These are phyloP conservation scores for Geococcyx californianus DNA, from an alignment of 2,113 vertebrate genomes.

Conservation along the genomic window DNA sequence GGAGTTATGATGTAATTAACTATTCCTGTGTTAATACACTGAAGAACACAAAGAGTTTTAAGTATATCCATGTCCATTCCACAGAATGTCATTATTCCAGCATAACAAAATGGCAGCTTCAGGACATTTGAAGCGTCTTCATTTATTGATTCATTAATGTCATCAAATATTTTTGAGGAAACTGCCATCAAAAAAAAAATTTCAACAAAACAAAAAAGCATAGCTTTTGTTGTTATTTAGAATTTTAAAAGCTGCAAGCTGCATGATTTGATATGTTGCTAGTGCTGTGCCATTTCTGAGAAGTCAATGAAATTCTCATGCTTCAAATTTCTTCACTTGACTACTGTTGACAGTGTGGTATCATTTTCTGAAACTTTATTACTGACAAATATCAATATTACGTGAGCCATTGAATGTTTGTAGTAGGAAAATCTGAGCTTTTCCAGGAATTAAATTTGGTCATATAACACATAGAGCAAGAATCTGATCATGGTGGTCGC, in stretches of 20 bases:
- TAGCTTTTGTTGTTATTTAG: not conserved
- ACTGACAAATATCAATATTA: not conserved
- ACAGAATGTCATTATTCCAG: not conserved
- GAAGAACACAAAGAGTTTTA: not conserved
- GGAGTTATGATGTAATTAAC: not conserved
- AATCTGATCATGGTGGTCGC: not conserved
- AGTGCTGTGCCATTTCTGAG: not conserved
- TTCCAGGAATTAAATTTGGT: not conserved
- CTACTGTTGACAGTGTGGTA: not conserved
- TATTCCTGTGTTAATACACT: not conserved
- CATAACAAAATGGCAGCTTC: not conserved
- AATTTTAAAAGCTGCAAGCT: not conserved
- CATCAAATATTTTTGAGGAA: not conserved
- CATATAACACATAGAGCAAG: not conserved
- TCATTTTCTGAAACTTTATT: not conserved
- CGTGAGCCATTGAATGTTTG: not conserved
- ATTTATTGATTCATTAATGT: not conserved
- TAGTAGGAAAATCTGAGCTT: not conserved
- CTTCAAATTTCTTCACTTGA: not conserved
- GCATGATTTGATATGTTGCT: not conserved
- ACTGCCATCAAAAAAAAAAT: fast-evolving
- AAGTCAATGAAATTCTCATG: not conserved
- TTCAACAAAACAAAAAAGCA: not conserved
- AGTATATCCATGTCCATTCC: not conserved
- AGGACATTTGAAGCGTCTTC: not conserved